Evolutionary conservation across 1,140 invertebrate species (phyloP).

Genomic region (Calephelis nemesis): DNA sequence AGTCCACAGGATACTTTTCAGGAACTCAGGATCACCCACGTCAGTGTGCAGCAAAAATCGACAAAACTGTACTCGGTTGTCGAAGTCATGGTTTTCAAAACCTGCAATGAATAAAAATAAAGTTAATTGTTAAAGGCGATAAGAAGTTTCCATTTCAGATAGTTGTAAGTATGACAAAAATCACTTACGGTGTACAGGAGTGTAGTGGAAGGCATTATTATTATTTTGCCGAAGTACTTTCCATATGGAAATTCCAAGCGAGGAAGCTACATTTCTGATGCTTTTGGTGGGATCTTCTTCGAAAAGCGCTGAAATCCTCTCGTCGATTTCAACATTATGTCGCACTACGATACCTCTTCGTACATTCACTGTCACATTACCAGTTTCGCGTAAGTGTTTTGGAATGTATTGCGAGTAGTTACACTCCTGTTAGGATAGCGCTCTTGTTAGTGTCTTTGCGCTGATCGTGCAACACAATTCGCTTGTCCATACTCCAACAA

Average conservation of each 20-base stretch:
- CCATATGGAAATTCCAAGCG: slow-evolving; percentile 4
- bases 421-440: slow-evolving; percentile 1
- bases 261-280: background rate
- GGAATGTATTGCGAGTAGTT: background rate
- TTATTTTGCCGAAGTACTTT: slow-evolving; percentile 6
- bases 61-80: slow-evolving; percentile 11
- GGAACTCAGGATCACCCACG: slow-evolving; percentile 14
- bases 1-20: slow-evolving; percentile 1
- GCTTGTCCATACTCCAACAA: background rate
- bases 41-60: slow-evolving; percentile 10
- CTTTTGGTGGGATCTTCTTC: background rate
- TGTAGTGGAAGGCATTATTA: slow-evolving; percentile 13
- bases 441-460: slow-evolving; percentile 5
- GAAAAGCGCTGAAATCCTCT: background rate
- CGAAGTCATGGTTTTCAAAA: slow-evolving; percentile 13
- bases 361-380: background rate
- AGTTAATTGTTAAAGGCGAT: too few species aligned
- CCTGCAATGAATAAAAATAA: slow-evolving; percentile 11
- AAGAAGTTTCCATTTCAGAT: too few species aligned
- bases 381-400: slow-evolving; percentile 1
- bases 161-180: too few species aligned
- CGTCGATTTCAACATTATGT: background rate
- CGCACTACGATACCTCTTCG: background rate
- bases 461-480: background rate
- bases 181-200: slow-evolving; percentile 6